phyloP scores from a whole-genome alignment of 2,888 invertebrate genomes.

The Podabrus alpinus region DNA sequence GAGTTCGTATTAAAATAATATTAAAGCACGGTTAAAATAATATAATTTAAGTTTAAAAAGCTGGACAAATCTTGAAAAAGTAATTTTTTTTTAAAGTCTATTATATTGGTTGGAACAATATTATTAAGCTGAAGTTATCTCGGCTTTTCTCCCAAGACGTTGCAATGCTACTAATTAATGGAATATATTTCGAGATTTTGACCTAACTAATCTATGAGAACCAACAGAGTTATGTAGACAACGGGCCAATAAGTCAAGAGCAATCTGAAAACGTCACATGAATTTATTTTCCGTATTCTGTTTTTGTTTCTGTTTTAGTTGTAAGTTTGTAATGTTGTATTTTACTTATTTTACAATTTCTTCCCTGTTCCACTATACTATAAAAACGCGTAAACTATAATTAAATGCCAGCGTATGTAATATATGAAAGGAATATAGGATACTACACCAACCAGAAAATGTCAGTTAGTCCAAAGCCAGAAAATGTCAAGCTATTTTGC shows the following conservation, averaged over 20 bases:
- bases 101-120: neutral
- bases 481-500: constrained; percentile 51
- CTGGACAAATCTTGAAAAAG: neutral
- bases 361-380: neutral
- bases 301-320: neutral
- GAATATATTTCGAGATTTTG: neutral
- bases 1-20: neutral
- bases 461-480: constrained; percentile 49
- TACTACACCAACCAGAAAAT: constrained; percentile 42
- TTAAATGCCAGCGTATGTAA: constrained; percentile 24
- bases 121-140: neutral
- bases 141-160: neutral
- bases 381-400: neutral
- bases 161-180: neutral
- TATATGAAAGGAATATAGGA: constrained; percentile 38
- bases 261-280: neutral
- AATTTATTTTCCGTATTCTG: neutral
- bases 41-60: neutral
- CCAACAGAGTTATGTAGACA: neutral
- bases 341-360: neutral
- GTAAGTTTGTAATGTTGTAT: neutral
- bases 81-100: neutral
- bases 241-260: neutral
- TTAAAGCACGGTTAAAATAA: neutral
- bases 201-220: neutral